These are phyloP conservation scores for Trachemys scripta DNA, from an alignment of 2,113 vertebrate genomes.

Conservation along the genomic window DNA sequence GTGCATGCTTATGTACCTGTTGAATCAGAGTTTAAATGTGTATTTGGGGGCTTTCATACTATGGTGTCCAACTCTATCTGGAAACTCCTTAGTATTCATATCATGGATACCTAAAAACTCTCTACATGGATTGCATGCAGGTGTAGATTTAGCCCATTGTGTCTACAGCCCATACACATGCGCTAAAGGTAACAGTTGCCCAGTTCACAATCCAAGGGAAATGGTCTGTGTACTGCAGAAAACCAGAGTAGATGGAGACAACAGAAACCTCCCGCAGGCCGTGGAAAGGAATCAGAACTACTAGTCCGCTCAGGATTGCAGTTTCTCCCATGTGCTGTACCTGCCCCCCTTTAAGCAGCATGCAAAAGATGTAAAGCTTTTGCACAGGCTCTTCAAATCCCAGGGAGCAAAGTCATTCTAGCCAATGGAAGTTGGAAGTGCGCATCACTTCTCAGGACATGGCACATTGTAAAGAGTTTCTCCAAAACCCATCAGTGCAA, in stretches of 20 bases:
- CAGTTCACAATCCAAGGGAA: not conserved
- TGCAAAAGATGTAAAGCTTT: not conserved
- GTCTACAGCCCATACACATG: too few species aligned
- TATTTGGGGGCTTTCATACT: not conserved
- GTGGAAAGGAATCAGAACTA: not conserved
- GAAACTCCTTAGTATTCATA: not conserved
- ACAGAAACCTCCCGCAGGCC: not conserved
- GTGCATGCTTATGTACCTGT: not conserved
- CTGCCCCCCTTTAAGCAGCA: rapidly evolving
- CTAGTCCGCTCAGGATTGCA: not conserved
- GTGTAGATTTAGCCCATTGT: not conserved
- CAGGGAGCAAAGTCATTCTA: not conserved
- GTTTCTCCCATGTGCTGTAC: not conserved
- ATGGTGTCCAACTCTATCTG: not conserved
- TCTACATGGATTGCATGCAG: not conserved
- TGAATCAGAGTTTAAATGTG: not conserved
- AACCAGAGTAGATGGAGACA: not conserved
- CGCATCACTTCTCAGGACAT: not conserved
- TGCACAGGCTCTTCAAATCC: not conserved
- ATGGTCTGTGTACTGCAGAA: not conserved
- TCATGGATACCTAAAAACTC: not conserved
- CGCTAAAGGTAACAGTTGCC: not conserved
- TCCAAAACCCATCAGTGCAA: not conserved
- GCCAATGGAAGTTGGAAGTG: not conserved
- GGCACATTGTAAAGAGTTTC: too few species aligned